Conservation (phyloP, 2,113 vertebrate genomes). For the Vanacampus margaritifer region DNA sequence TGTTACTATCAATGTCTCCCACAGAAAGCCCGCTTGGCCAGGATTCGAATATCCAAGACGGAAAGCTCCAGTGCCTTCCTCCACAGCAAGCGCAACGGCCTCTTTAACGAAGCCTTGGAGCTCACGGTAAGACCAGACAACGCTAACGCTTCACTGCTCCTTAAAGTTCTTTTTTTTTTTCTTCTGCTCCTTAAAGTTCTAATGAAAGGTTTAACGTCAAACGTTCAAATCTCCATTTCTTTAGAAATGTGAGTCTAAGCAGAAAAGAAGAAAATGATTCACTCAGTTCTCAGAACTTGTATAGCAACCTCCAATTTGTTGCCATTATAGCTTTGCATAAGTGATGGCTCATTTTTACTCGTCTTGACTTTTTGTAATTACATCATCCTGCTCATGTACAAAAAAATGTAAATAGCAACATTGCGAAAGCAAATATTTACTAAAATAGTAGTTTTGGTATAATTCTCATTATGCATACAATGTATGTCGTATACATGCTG, state of each 20-base stretch:
- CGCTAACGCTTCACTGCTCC: slow-evolving; percentile 1
- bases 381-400: background rate
- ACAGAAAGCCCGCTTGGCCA: slow-evolving; percentile 94
- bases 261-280: background rate
- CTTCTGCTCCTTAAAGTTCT: background rate
- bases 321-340: background rate
- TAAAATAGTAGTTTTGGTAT: background rate
- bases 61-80: slow-evolving; percentile 88
- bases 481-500: background rate
- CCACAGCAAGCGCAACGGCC: slow-evolving; percentile 94
- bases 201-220: background rate
- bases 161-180: background rate
- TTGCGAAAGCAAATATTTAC: background rate
- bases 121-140: slow-evolving; percentile 79
- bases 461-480: background rate
- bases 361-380: background rate
- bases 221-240: slow-evolving; percentile 1
- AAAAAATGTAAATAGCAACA: background rate
- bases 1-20: slow-evolving; percentile 27
- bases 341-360: no score
- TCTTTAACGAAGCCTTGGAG: slow-evolving; percentile 91
- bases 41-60: slow-evolving; percentile 90
- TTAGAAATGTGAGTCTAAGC: background rate
- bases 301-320: background rate
- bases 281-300: slow-evolving; percentile 9